These are phyloP conservation scores for Chaitophorus viminalis DNA, from an alignment of 2,888 invertebrate genomes.

Conservation along the genomic window DNA sequence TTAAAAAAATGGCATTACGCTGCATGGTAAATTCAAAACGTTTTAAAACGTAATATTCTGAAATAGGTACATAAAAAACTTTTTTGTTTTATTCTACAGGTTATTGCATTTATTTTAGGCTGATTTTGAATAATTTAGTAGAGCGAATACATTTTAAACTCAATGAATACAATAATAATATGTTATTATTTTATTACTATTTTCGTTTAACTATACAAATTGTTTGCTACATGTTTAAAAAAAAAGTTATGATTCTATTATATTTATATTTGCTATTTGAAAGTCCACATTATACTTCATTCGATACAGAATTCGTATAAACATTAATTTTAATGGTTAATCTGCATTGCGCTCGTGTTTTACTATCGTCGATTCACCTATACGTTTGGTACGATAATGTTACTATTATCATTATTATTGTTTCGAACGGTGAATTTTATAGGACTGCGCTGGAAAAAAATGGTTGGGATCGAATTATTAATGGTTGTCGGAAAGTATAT, in stretches of 20 bases:
- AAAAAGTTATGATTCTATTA: not conserved
- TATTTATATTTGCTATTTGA: not conserved
- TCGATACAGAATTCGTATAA: too few species aligned
- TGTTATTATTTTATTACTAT: too few species aligned
- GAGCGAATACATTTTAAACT: not conserved
- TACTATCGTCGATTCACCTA: not conserved
- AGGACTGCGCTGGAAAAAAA: too few species aligned
- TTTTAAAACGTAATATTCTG: not conserved
- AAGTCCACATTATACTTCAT: too few species aligned
- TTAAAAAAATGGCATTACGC: not conserved
- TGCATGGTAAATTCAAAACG: not conserved
- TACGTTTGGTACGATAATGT: not conserved
- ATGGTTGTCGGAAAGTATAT: too few species aligned
- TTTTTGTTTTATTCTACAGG: not conserved
- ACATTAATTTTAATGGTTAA: not conserved
- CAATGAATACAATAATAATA: not conserved
- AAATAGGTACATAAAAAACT: not conserved
- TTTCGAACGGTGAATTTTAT: not conserved
- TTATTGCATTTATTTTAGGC: not conserved
- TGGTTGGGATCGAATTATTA: too few species aligned
- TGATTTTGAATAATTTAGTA: not conserved
- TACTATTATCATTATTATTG: not conserved
- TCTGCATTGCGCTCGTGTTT: constrained; percentile 2
- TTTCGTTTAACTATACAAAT: too few species aligned
- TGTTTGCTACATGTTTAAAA: too few species aligned